Percentiles rank a stretch among this genome's conserved stretches.
Evolutionary conservation across 2,888 invertebrate species (phyloP).

Genomic region (Parnassius apollo): DNA sequence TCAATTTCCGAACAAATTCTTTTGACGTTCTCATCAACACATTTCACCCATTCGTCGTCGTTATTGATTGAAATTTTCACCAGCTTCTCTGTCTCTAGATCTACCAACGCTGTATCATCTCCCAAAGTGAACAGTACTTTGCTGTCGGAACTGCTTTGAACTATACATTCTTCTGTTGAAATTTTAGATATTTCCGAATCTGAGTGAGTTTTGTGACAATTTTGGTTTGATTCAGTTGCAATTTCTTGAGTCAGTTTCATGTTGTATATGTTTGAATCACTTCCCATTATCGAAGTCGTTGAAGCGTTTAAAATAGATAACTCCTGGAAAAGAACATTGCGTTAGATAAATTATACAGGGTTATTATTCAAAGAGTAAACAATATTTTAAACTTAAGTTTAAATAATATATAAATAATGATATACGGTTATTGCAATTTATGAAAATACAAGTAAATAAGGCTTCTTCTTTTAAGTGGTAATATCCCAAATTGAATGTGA

Average conservation of each 20-base stretch:
- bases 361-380: too few relatives aligned
- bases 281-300: constrained; percentile 73
- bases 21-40: constrained; percentile 56
- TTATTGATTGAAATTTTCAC: constrained; percentile 68
- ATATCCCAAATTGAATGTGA: too few relatives aligned
- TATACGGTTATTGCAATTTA: too few relatives aligned
- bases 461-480: too few relatives aligned
- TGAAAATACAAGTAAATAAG: too few relatives aligned
- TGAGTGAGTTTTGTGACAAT: constrained; percentile 53
- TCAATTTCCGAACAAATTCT: constrained; percentile 65
- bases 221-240: constrained; percentile 34
- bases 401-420: too few relatives aligned
- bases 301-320: constrained; percentile 59
- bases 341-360: neutral
- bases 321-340: constrained; percentile 47
- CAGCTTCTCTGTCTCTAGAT: constrained; percentile 44
- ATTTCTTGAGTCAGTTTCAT: constrained; percentile 51
- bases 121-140: constrained; percentile 68
- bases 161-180: constrained; percentile 29
- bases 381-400: too few relatives aligned
- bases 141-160: constrained; percentile 32
- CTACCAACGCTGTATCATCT: constrained; percentile 43
- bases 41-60: constrained; percentile 48
- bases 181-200: constrained; percentile 65
- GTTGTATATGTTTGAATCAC: constrained; percentile 73